Conservation (phyloP, 2,113 vertebrate species). For the Mohoua ochrocephala region DNA sequence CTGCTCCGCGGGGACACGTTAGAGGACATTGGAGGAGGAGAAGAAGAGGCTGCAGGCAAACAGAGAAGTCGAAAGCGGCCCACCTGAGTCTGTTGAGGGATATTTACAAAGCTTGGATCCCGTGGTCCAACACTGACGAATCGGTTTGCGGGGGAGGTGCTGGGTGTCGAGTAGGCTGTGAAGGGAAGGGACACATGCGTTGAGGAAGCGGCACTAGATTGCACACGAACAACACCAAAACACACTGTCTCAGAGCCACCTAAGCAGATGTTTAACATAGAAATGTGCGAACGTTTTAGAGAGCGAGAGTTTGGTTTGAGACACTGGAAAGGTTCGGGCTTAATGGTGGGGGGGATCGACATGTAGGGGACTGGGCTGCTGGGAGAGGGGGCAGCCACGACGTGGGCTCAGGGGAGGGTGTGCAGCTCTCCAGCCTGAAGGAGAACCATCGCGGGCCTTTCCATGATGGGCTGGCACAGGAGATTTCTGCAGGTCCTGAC, state of each 20-base stretch:
- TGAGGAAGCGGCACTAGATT: slow-evolving; percentile 82
- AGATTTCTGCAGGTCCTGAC: neutral
- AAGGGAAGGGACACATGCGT: slow-evolving; percentile 81
- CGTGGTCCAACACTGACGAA: slow-evolving; percentile 99
- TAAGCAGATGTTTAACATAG: slow-evolving; percentile 71
- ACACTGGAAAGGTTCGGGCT: slow-evolving; percentile 24
- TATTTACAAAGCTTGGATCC: slow-evolving; percentile 99
- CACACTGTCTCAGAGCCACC: slow-evolving; percentile 73
- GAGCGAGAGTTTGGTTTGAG: slow-evolving; percentile 63
- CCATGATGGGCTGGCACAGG: neutral
- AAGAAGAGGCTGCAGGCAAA: slow-evolving; percentile 71
- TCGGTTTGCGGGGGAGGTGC: slow-evolving; percentile 97
- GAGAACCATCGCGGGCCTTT: neutral
- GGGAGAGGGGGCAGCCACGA: neutral
- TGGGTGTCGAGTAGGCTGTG: slow-evolving; percentile 97
- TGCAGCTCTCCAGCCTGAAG: neutral
- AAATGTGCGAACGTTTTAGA: slow-evolving; percentile 71
- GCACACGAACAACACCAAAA: slow-evolving; percentile 79
- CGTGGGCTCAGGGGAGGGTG: neutral
- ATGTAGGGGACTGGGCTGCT: neutral
- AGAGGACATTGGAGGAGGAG: slow-evolving; percentile 54
- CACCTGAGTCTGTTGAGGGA: slow-evolving; percentile 99
- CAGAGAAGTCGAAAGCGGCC: slow-evolving; percentile 78
- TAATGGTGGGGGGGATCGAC: neutral
- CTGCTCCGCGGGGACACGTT: slow-evolving; percentile 58